Conservation (phyloP, 2,797 vertebrate species). For the Sibirionetta formosa region DNA sequence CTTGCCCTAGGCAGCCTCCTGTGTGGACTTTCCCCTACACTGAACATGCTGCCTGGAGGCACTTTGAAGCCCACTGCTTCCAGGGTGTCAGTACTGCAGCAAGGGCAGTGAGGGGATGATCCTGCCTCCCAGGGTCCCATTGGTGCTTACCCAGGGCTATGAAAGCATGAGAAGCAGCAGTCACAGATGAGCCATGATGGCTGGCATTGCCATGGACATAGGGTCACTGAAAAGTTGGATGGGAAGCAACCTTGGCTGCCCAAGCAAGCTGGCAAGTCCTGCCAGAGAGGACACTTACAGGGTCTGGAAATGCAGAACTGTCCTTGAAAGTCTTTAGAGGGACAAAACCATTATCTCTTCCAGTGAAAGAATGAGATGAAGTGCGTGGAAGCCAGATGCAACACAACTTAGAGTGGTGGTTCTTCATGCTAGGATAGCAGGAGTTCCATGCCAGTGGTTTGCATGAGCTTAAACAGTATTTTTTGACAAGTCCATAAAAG, state of each 20-base stretch:
- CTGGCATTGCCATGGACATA: neutral
- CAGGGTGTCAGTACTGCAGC: neutral
- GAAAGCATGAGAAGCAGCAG: neutral
- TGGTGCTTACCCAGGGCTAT: too few species aligned
- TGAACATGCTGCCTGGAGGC: too few species aligned
- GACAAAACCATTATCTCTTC: neutral
- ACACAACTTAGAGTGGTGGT: neutral
- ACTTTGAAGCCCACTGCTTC: too few species aligned
- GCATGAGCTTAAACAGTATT: rapidly evolving
- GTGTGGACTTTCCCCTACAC: too few species aligned
- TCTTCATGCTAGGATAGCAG: neutral
- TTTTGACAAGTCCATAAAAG: neutral
- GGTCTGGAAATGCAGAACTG: neutral
- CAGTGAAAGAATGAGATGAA: neutral
- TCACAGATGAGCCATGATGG: neutral
- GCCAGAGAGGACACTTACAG: neutral
- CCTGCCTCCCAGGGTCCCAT: neutral
- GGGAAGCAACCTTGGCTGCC: neutral
- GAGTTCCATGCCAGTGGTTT: neutral
- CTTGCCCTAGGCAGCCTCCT: too few species aligned
- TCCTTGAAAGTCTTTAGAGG: neutral
- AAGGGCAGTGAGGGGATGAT: neutral
- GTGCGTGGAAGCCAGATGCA: neutral
- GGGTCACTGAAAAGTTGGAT: neutral
- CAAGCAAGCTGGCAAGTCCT: neutral